Evolutionary conservation across 2,113 vertebrate species (phyloP).

Genomic region (Atrichornis clamosus): DNA sequence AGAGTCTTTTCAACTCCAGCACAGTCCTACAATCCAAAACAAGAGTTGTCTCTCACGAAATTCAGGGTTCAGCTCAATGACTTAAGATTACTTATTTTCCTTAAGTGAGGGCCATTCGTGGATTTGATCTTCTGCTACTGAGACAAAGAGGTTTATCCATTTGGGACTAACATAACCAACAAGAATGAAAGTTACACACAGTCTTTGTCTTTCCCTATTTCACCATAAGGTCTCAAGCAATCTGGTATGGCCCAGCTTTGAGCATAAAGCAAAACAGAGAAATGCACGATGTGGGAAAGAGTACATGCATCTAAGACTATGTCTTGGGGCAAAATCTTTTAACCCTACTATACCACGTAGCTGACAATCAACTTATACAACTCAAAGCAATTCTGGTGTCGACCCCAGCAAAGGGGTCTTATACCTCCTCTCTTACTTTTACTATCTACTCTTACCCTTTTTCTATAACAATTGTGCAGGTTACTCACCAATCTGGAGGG

Average conservation of each 20-base stretch:
- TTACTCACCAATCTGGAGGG: not conserved
- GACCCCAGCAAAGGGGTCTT: not conserved
- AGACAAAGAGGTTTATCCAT: not conserved
- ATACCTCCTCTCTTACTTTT: not conserved
- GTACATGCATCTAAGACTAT: not conserved
- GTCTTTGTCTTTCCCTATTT: not conserved
- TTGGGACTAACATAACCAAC: not conserved
- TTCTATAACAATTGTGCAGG: not conserved
- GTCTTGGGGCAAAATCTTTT: not conserved
- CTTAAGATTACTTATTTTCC: not conserved
- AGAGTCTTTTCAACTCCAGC: conserved; percentile 11
- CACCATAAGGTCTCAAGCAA: not conserved
- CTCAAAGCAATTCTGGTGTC: not conserved
- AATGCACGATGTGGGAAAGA: not conserved
- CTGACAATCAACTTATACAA: not conserved
- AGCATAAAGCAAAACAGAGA: not conserved
- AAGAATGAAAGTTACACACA: not conserved
- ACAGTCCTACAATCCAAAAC: not conserved
- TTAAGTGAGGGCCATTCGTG: not conserved
- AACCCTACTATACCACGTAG: not conserved
- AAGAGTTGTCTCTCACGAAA: not conserved
- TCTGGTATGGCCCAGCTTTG: not conserved
- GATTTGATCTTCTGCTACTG: not conserved
- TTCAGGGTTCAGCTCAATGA: not conserved
- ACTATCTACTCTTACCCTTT: too few relatives aligned